Percentiles rank a stretch among this genome's conserved stretches.
Evolutionary conservation across 2,797 vertebrate genomes (phyloP).

Genomic region (Danio jaintianensis): DNA sequence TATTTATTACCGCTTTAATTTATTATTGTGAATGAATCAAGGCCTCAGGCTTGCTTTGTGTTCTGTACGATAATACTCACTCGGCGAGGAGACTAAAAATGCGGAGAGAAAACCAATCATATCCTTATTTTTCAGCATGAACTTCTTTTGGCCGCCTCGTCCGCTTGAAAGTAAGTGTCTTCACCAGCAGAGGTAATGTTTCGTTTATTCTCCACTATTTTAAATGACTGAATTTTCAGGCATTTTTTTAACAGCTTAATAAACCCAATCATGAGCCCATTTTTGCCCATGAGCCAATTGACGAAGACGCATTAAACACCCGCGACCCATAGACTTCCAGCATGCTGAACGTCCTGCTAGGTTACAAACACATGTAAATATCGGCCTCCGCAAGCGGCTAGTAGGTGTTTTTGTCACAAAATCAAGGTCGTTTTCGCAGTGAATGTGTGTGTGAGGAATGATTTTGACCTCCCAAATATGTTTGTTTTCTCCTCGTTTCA

Average conservation of each 20-base stretch:
- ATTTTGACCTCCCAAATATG: conserved; percentile 28
- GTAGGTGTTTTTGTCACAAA: conserved; percentile 41
- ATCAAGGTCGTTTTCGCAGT: conserved; percentile 36
- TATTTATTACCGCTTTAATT: conserved; percentile 77
- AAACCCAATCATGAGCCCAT: conserved; percentile 7
- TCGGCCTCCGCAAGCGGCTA: conserved; percentile 51
- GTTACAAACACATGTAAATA: conserved; percentile 61
- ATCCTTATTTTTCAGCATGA: conserved; percentile 51
- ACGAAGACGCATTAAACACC: no score
- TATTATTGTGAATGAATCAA: conserved; percentile 68
- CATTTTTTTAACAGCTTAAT: conserved; percentile 59
- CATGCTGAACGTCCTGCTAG: conserved; percentile 53
- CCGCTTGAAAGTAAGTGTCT: conserved; percentile 51
- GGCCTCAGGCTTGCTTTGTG: conserved; percentile 61
- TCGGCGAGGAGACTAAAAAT: conserved; percentile 19
- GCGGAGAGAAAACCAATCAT: conserved; percentile 32
- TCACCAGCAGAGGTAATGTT: conserved; percentile 58
- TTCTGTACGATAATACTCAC: conserved; percentile 57
- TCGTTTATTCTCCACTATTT: conserved; percentile 50
- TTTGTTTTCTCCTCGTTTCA: conserved; percentile 32
- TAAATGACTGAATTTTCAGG: conserved; percentile 55
- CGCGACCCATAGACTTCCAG: not conserved
- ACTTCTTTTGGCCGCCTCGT: conserved; percentile 47
- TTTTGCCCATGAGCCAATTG: no score
- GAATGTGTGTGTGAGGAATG: conserved; percentile 27